Evolutionary conservation across 2,797 vertebrate species (phyloP).

Genomic region (Taeniopygia guttata): DNA sequence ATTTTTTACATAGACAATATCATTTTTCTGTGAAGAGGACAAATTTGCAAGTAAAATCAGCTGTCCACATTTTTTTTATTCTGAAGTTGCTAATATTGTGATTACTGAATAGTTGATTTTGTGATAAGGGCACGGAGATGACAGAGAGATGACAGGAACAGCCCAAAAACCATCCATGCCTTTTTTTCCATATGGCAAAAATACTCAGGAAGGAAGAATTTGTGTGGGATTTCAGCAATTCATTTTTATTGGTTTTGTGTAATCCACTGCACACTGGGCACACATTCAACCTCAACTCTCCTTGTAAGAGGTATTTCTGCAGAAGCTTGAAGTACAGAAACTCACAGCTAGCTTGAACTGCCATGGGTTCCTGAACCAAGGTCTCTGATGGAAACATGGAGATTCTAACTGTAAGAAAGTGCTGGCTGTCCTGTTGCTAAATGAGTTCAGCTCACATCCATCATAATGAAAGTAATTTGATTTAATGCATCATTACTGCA

Average conservation of each 20-base stretch:
- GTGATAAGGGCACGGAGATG: not conserved
- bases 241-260: not conserved
- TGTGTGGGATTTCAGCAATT: not conserved
- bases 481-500: slow-evolving; percentile 42
- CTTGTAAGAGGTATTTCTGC: not conserved
- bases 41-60: not conserved
- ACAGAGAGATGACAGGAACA: not conserved
- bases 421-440: not conserved
- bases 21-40: not conserved
- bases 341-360: not conserved
- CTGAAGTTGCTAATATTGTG: not conserved
- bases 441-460: slow-evolving; percentile 15
- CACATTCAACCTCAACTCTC: not conserved
- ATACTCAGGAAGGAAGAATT: not conserved
- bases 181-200: not conserved
- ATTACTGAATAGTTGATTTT: not conserved
- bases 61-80: not conserved
- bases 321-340: not conserved
- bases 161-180: not conserved
- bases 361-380: not conserved
- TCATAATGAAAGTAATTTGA: slow-evolving; percentile 43
- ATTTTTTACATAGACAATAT: not conserved
- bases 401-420: not conserved
- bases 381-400: not conserved
- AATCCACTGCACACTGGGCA: not conserved